These are phyloP conservation scores for Pelochelys cantorii DNA, from an alignment of 2,797 vertebrate species.

Conservation along the genomic window DNA sequence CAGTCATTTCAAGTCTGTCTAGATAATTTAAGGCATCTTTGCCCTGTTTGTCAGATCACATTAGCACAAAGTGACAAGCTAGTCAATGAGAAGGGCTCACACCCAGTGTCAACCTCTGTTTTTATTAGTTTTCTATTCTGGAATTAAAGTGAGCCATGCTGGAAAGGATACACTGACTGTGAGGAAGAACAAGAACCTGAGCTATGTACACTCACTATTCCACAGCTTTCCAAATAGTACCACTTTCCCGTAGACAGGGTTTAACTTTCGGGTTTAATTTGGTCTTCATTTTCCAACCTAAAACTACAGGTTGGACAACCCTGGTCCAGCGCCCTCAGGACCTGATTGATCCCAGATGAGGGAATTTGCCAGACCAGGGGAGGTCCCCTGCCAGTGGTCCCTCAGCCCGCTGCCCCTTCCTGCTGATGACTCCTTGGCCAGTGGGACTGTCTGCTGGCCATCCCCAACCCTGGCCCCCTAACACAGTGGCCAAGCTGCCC, in stretches of 20 bases:
- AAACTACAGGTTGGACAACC: neutral
- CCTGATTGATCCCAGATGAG: too few relatives aligned
- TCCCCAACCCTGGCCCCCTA: too few relatives aligned
- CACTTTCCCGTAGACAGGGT: neutral
- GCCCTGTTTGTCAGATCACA: neutral
- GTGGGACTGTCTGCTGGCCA: too few relatives aligned
- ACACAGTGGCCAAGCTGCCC: too few relatives aligned
- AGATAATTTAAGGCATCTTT: neutral
- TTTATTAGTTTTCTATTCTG: constrained; percentile 2
- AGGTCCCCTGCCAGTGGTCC: too few relatives aligned
- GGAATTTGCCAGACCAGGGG: too few relatives aligned
- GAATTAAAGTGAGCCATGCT: neutral
- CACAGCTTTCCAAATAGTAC: neutral
- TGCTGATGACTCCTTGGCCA: too few relatives aligned
- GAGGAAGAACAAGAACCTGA: neutral
- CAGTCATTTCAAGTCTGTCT: neutral
- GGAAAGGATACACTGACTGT: constrained; percentile 11
- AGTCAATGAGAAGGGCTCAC: neutral
- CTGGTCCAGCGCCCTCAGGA: too few relatives aligned
- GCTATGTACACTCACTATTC: neutral
- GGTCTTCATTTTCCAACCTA: neutral
- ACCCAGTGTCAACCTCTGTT: neutral
- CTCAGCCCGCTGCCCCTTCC: too few relatives aligned
- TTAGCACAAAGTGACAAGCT: neutral
- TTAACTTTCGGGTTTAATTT: neutral